A percentile compares a stretch with the other conserved stretches of the same genome.
Evolutionary conservation across 2,797 vertebrate species (phyloP).

Genomic region (Sebastolobus alascanus): DNA sequence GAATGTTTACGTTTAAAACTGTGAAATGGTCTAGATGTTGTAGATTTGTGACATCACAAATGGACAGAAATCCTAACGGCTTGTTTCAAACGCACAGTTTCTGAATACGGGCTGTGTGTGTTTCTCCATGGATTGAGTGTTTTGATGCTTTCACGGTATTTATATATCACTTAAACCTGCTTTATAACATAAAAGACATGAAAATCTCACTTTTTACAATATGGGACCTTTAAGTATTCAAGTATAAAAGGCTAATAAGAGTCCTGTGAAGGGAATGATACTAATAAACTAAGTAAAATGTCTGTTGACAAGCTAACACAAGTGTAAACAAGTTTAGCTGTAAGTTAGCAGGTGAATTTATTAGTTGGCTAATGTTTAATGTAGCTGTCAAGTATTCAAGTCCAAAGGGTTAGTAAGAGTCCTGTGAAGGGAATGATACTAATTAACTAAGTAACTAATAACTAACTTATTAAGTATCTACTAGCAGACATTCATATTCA

Average conservation of each 20-base stretch:
- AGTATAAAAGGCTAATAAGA: neutral
- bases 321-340: neutral
- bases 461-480: too few relatives aligned
- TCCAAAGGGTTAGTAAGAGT: neutral
- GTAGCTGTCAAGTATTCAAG: rapidly evolving
- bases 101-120: too few relatives aligned
- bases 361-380: neutral
- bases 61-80: too few relatives aligned
- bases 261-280: neutral
- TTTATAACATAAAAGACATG: too few relatives aligned
- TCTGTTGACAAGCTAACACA: neutral
- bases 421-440: neutral
- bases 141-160: too few relatives aligned
- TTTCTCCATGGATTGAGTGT: too few relatives aligned
- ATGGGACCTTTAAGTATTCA: neutral
- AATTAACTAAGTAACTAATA: neutral
- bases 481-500: neutral
- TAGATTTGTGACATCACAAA: too few relatives aligned
- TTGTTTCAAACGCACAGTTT: too few relatives aligned
- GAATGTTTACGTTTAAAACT: too few relatives aligned
- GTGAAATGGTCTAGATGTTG: too few relatives aligned
- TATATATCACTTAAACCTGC: too few relatives aligned
- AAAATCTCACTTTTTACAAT: too few relatives aligned
- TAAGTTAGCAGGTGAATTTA: neutral
- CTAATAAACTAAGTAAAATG: neutral